Evolutionary conservation across 1,140 invertebrate genomes (phyloP).

Genomic region (Saccostrea glomerata): DNA sequence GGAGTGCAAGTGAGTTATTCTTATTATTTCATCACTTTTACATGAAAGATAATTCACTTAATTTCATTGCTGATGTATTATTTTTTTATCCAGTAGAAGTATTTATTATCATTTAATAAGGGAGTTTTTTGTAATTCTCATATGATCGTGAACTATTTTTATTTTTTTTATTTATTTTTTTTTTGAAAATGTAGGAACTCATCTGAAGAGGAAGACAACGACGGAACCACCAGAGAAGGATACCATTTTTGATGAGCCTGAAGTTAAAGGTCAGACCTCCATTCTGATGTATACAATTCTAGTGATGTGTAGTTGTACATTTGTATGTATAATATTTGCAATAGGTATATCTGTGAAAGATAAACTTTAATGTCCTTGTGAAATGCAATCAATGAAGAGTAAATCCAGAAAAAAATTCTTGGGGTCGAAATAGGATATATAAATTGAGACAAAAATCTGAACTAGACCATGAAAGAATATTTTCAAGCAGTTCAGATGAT

Average conservation of each 20-base stretch:
- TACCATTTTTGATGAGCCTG: background rate
- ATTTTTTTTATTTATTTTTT: background rate
- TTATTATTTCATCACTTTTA: background rate
- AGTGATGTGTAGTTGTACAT: background rate
- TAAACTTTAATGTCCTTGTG: background rate
- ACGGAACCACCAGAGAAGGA: background rate
- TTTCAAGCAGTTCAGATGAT: too few relatives aligned
- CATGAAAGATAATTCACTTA: slow-evolving; percentile 19
- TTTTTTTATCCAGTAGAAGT: background rate
- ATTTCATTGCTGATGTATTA: background rate
- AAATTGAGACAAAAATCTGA: too few relatives aligned
- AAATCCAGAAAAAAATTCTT: background rate
- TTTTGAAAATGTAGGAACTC: background rate
- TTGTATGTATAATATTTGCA: slow-evolving; percentile 9
- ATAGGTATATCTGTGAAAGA: background rate
- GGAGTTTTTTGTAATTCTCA: too few relatives aligned
- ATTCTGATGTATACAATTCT: background rate
- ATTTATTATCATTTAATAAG: too few relatives aligned
- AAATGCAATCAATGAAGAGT: background rate
- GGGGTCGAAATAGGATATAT: background rate
- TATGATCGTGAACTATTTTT: background rate
- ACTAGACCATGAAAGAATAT: too few relatives aligned
- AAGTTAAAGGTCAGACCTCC: background rate
- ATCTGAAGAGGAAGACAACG: background rate
- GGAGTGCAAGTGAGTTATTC: slow-evolving; percentile 23